Conservation (phyloP, 2,888 invertebrate genomes). For the Sphinx pinastri region DNA sequence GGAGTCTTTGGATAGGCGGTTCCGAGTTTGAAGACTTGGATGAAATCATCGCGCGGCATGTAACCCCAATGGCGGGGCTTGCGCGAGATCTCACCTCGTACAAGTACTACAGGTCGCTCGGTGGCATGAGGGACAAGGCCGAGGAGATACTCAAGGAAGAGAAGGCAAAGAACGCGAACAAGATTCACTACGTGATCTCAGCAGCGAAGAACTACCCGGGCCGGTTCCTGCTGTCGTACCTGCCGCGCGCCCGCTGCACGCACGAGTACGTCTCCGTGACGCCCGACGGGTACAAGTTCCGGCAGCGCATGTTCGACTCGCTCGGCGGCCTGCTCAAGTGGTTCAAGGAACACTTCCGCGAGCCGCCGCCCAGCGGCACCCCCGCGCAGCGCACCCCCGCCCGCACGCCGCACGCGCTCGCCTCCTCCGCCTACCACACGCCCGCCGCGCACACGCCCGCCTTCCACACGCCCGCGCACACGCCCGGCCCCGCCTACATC, state of each 20-base stretch:
- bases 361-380: conserved; percentile 91
- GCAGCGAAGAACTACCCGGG: conserved; percentile 94
- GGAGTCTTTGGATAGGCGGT: conserved; percentile 91
- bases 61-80: conserved; percentile 98
- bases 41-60: conserved; percentile 98
- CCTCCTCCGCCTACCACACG: conserved; percentile 77
- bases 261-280: conserved; percentile 97
- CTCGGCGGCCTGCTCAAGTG: conserved; percentile 92
- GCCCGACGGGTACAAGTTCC: conserved; percentile 96
- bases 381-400: conserved; percentile 88
- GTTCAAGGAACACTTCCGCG: conserved; percentile 99
- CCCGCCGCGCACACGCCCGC: conserved; percentile 84
- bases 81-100: conserved; percentile 95
- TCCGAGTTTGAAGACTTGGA: conserved; percentile 99
- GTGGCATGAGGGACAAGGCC: conserved; percentile 93
- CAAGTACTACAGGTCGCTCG: conserved; percentile 93
- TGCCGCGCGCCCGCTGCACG: conserved; percentile 92
- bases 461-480: conserved; percentile 89
- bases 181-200: conserved; percentile 94
- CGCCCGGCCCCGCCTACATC: conserved; percentile 86
- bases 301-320: conserved; percentile 94
- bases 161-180: conserved; percentile 92
- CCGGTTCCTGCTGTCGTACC: conserved; percentile 96
- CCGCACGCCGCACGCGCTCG: conserved; percentile 86
- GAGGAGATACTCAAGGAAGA: conserved; percentile 95